Evolutionary conservation across 2,888 invertebrate genomes (phyloP), one percentile per base, ranked within the genome.

Genomic region (Polydrusus pterygomalis): DNA sequence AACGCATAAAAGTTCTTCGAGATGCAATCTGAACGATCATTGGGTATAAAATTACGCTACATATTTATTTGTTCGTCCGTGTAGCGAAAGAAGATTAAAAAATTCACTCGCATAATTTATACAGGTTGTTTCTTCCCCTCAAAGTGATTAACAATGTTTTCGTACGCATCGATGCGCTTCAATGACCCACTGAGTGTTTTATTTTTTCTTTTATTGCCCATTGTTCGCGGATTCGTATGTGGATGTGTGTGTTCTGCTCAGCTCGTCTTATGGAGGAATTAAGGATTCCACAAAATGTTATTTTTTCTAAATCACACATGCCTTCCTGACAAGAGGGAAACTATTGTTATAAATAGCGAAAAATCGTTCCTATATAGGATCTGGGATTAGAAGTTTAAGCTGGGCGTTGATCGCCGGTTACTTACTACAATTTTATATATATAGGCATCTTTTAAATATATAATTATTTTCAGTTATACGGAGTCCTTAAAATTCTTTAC

Each of bases 111-210:
- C 74, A 78, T 77, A 78, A 79, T 75, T 78, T 79, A 79, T 80
- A 80, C 81, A 81, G 82, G 81, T 82, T 81, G 79, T 79, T 78
- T 79, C 80, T 82, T 80, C 80, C 78, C 78, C 81, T 75, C 70
- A 79, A 79, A 82, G 81, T 82, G 82, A 82, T 82, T 82, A 81
- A 82, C 82, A 81, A 82, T 82, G 82, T 82, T 82, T 79, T 79
- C 71, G 75, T 75, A 81, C 70, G 82, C 77, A 62, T 79, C 73
- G 82, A 71, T 79, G 79, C 82, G 77, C 82, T 79, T 79, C 71
- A 82, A 79, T 80, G 79, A 80, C 77, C 79, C 77, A 73, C 78
- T 78, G 82, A 82, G 80, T 82, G 81, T 81, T 81, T 82, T 79
- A 79, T 79, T 80, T 81, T 81, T 81, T 79, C 79, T 79, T 79